Conservation (phyloP, 2,113 vertebrate genomes). For the Calonectris borealis region DNA sequence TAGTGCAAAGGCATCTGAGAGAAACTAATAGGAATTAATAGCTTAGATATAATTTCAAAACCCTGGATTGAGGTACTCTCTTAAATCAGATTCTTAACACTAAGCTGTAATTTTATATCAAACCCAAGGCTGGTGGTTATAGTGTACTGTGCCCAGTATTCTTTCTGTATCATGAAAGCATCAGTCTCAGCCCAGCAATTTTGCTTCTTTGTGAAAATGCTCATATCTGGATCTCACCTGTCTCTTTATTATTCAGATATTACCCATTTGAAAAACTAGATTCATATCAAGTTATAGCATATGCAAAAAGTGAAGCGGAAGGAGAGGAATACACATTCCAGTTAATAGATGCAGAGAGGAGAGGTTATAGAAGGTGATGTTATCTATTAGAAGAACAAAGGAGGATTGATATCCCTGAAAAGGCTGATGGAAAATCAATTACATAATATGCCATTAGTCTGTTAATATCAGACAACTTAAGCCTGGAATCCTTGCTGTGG, state of each 20-base stretch:
- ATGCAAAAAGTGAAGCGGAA: neutral
- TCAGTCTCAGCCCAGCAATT: neutral
- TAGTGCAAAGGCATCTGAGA: neutral
- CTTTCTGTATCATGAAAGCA: neutral
- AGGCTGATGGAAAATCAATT: constrained; percentile 43
- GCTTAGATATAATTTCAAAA: neutral
- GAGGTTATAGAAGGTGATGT: constrained; percentile 10
- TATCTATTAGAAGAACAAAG: constrained; percentile 57
- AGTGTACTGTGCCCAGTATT: neutral
- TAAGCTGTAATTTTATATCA: neutral
- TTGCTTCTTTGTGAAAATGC: neutral
- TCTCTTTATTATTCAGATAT: neutral
- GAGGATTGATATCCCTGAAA: constrained; percentile 22
- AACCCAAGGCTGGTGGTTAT: neutral
- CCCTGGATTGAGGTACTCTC: neutral
- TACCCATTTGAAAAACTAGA: neutral
- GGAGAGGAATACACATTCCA: neutral
- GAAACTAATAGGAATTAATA: constrained; percentile 39
- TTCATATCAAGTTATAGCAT: neutral
- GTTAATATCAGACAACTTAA: constrained; percentile 39
- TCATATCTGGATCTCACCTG: neutral
- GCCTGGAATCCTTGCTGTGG: neutral
- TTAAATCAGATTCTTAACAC: neutral
- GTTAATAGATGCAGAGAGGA: neutral
- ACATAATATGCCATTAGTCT: constrained; percentile 38